phyloP scores from a whole-genome alignment of 2,113 vertebrate genomes.

The Atractosteus spatula region DNA sequence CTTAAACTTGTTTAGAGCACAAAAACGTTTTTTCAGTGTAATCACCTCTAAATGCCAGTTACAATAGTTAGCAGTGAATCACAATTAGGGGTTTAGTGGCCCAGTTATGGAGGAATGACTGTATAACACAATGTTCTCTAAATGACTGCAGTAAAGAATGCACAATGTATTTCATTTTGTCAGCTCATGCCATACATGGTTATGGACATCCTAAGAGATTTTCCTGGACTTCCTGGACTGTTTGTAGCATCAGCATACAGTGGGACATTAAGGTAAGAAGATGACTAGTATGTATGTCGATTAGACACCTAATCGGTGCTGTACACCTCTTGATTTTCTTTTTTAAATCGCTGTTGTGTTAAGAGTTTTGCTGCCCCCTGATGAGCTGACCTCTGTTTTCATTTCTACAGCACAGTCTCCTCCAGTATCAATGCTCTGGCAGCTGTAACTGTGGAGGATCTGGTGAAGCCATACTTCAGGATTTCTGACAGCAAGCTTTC shows the following conservation, averaged over 20 bases:
- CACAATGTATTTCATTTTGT: constrained; percentile 3
- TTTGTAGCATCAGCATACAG: constrained; percentile 77
- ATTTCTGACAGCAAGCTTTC: constrained; percentile 70
- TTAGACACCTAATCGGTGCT: too few relatives aligned
- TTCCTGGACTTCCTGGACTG: constrained; percentile 72
- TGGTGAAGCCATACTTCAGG: constrained; percentile 65
- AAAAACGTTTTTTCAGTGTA: neutral
- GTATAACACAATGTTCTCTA: too few relatives aligned
- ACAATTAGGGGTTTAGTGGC: too few relatives aligned
- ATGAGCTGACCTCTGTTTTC: neutral
- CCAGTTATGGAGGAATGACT: too few relatives aligned
- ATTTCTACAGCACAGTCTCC: constrained; percentile 73
- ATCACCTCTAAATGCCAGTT: too few relatives aligned
- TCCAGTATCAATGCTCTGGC: constrained; percentile 83
- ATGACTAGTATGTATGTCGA: neutral
- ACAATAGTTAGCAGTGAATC: too few relatives aligned
- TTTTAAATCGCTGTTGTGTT: neutral
- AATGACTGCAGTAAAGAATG: too few relatives aligned
- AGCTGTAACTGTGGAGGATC: constrained; percentile 78
- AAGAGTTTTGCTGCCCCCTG: neutral
- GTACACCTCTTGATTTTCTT: too few relatives aligned
- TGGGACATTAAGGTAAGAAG: constrained; percentile 69
- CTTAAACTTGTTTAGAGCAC: neutral
- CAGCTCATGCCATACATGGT: constrained; percentile 76
- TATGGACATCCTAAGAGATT: constrained; percentile 65